These are phyloP conservation scores for Plectropomus leopardus DNA, from an alignment of 2,113 vertebrate genomes.

Conservation along the genomic window DNA sequence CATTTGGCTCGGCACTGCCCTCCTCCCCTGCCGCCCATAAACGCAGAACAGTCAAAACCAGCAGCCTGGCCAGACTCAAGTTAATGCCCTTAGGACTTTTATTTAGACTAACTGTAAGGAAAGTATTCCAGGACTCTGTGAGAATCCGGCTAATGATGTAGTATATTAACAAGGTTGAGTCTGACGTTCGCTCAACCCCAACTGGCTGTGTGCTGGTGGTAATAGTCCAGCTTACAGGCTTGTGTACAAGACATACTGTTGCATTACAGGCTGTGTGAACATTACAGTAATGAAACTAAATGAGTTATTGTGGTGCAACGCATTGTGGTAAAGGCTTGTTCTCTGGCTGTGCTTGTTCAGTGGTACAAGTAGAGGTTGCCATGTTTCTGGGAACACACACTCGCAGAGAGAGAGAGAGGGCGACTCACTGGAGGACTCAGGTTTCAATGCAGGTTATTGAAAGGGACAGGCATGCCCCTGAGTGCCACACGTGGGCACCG, in stretches of 20 bases:
- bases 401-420: background rate
- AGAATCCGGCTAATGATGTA: conserved; percentile 64
- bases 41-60: conserved; percentile 53
- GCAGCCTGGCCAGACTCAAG: conserved; percentile 66
- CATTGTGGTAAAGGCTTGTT: conserved; percentile 10
- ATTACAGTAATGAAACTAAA: conserved; percentile 43
- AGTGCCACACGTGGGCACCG: conserved; percentile 76
- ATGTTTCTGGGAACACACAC: conserved; percentile 32
- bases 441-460: conserved; percentile 78
- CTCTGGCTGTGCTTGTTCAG: conserved; percentile 20
- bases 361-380: conserved; percentile 33
- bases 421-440: conserved; percentile 53
- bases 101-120: conserved; percentile 77
- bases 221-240: conserved; percentile 27
- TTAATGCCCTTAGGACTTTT: conserved; percentile 60
- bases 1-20: conserved; percentile 32
- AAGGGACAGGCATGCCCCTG: conserved; percentile 78
- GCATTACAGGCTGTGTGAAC: conserved; percentile 27
- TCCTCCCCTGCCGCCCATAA: conserved; percentile 41
- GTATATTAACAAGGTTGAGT: conserved; percentile 50
- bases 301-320: conserved; percentile 34
- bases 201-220: conserved; percentile 46
- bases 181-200: conserved; percentile 13
- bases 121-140: conserved; percentile 76
- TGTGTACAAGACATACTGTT: conserved; percentile 32